These are phyloP conservation scores for Heliangelus exortis DNA, from an alignment of 2,797 vertebrate species.

Conservation along the genomic window DNA sequence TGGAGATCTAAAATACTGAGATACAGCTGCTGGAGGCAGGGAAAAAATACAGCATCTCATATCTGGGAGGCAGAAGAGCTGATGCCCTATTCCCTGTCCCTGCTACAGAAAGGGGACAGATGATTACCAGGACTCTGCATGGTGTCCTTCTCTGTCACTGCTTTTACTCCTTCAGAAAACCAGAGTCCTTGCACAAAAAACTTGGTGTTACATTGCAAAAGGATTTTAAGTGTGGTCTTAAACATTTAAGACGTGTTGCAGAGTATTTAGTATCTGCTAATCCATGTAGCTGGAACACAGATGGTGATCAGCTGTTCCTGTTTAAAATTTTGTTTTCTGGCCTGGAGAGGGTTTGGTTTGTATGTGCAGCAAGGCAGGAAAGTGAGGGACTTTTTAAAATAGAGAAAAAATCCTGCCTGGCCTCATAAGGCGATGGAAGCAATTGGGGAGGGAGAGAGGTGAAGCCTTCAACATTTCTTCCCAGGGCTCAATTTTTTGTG, in stretches of 20 bases:
- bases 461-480: background rate
- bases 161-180: background rate
- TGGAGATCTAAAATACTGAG: background rate
- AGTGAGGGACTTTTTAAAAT: background rate
- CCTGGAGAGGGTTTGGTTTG: background rate
- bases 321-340: background rate
- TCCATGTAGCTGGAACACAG: rapidly evolving
- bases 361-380: background rate
- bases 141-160: background rate
- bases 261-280: too few species aligned
- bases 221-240: background rate
- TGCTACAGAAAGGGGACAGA: background rate
- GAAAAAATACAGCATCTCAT: background rate
- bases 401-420: background rate
- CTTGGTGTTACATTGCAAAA: background rate
- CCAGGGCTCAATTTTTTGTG: background rate
- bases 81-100: background rate
- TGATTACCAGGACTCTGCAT: background rate
- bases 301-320: too few species aligned
- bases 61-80: background rate
- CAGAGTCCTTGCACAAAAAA: background rate
- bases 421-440: background rate
- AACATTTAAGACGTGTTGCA: rapidly evolving
- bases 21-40: background rate
- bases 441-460: background rate